Evolutionary conservation across 2,113 vertebrate genomes (phyloP), one percentile per base, ranked within the genome.

Genomic region (Nansenia antarctica): DNA sequence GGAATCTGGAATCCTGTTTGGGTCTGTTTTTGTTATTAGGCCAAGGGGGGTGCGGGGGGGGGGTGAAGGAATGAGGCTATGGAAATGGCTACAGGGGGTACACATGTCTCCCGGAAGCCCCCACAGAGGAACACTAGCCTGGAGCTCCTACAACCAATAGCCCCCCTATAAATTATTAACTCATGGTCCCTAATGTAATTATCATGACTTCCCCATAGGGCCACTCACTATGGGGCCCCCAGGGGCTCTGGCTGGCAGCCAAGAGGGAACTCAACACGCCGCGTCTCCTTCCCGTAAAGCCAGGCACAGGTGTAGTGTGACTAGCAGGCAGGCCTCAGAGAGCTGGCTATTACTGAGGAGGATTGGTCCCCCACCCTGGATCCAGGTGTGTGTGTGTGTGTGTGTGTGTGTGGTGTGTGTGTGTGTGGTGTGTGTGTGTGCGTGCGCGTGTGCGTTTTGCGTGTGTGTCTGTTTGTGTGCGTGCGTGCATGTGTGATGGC

Each of bases 141-240:
- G n/a, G n/a, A n/a, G n/a, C n/a, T n/a, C n/a, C n/a, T n/a, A n/a
- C n/a, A n/a, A n/a, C n/a, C n/a, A n/a, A n/a, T n/a, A 77, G 69
- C 63, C 79, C 69, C 69, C 20, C 3, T 73, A 60, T 60, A 29
- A 82, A 85, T 87, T 75, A 87, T 89, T 86, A 78, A 86, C 77
- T 81, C 34, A n/a, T 39, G 31, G 52, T 60, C 71, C 63, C 71
- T 74, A 20, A 32, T 37, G 30, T 53, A 65, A 53, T 9, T 74
- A 69, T 62, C 71, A 72, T 67, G 47, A 63, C 76, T 66, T 62
- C 55, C 79, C 73, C 27, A 34, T 45, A 20, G 75, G 67, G 57
- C 39, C 67, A 27, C 73, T 60, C 68, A 66, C 77, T 24, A 34
- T 30, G 49, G 73, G 66, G 65, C 54, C 52, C 55, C 58, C 20